Evolutionary conservation across 2,888 invertebrate genomes (phyloP), one percentile per base, ranked within the genome.

Genomic region (Cephus nigrinus): DNA sequence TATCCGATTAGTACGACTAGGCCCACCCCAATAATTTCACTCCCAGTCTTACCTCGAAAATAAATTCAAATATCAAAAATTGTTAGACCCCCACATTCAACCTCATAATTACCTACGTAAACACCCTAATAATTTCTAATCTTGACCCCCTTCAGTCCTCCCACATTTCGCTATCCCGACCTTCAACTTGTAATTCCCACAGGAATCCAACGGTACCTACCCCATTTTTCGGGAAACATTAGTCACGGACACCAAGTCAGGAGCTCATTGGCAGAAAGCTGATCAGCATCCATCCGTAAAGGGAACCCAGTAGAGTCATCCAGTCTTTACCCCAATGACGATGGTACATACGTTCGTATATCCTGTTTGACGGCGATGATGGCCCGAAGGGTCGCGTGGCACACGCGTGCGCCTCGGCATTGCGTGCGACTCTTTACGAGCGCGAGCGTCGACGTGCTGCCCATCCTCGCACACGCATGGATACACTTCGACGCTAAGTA

Each of bases 311-410:
- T 55, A 55, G 23, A 55, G 55, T 55, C 55, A 23, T 55, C 55
- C 55, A 55, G 55, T 23, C 55, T 23, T 23, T 55, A 55, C 55
- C 55, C 55, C 55, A 23, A 55, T 55, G 55, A 55, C 23, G 55
- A 55, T 55, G 55, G 55, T 55, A 55, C 23, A 55, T 55, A 55
- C 55, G 55, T 55, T 23, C 55, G 23, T 55, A 23, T 55, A 71
- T 71, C 71, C 71, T 33, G 71, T 71, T 71, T 71, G 33, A 33
- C 71, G 12, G 31, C 71, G 71, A 71, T 71, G 32, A 31, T 32
- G 33, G 71, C 31, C 71, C 73, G 75, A 76, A 77, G 80, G 81
- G 85, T 87, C 86, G 86, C 86, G 87, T 87, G 87, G 86, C 86
- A 76, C 80, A 87, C 86, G 84, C 86, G 86, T 86, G 86, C 84